Conservation (phyloP, 2,797 vertebrate species). For the Sarcophilus harrisii region DNA sequence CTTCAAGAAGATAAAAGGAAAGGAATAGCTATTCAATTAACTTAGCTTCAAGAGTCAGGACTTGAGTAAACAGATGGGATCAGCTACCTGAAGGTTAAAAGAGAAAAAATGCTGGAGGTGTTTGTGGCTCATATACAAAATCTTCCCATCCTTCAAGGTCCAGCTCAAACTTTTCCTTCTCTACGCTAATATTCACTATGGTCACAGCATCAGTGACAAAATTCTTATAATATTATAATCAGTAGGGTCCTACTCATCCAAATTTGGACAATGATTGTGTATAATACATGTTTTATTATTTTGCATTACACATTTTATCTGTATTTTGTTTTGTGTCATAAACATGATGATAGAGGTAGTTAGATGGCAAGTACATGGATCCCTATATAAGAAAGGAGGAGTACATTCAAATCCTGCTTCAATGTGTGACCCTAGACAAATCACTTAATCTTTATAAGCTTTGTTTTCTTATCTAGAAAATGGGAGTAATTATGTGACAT, state of each 20-base stretch:
- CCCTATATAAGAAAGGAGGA: neutral
- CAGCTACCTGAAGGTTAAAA: conserved; percentile 37
- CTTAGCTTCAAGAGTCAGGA: conserved; percentile 41
- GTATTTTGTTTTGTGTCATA: neutral
- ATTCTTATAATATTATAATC: neutral
- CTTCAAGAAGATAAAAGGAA: conserved; percentile 65
- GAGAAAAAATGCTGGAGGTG: neutral
- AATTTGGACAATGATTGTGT: neutral
- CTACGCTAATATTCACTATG: neutral
- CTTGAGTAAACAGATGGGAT: conserved; percentile 53
- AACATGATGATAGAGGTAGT: neutral
- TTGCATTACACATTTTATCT: neutral
- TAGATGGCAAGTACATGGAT: neutral
- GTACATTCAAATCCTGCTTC: neutral
- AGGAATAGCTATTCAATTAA: conserved; percentile 56
- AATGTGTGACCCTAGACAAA: neutral
- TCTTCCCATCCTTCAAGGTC: neutral
- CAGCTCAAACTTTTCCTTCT: neutral
- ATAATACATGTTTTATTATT: neutral
- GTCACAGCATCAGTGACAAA: neutral
- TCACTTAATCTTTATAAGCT: neutral
- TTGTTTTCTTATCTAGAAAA: neutral
- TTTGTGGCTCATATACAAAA: neutral
- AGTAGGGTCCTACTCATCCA: neutral
- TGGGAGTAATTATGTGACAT: neutral